Base-by-base conservation (phyloP, 1,140 invertebrate genomes). In the Pentalonia nigronervosa region DNA sequence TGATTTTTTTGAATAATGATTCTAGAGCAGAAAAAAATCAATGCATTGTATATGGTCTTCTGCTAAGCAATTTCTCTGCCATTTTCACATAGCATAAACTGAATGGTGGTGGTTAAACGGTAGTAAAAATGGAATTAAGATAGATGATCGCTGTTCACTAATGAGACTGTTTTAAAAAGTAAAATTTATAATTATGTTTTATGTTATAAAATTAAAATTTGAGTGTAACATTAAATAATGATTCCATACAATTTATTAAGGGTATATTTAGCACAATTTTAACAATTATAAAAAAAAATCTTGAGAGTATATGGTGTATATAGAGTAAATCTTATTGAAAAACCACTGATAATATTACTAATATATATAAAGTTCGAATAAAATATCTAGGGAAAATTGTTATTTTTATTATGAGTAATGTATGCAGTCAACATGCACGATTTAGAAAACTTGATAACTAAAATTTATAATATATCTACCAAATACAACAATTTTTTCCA, bases 1-100 rank as follows among this genome's bases (percentile, higher is more conserved):
- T 84, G 50, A 50, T 84, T 45, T 93, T 93, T 36, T 89, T 93
- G 86, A 93, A 25, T 84, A 53, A 86, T 88, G 93, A 93, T 48
- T 84, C 45, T 56, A 93, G 45, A 88, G 83, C 93, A 45, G 56
- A 88, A 17, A 84, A 87, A 60, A 60, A 87, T 30, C 76, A 4
- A 89, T 89, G 84, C 25, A 88, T 23, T 89, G 48, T 50, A 50
- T 87, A 56, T 84, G 50, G 84, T 86, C 93, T 60, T 45, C 50
- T 23, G 50, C 83, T 84, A n/a, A 45, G 30, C 93, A 87, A 36
- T 87, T 93, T 56, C 45, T 93, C 21, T 93, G 83, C 60, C 81
- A 86, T 50, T 93, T 93, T 60, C 93, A 87, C 34, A 60, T 88
- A 47, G 67, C 50, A 48, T 84, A 93, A 88, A 86, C 86, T 45